phyloP scores from a whole-genome alignment of 2,888 invertebrate genomes.

The Drosophila seclusa region DNA sequence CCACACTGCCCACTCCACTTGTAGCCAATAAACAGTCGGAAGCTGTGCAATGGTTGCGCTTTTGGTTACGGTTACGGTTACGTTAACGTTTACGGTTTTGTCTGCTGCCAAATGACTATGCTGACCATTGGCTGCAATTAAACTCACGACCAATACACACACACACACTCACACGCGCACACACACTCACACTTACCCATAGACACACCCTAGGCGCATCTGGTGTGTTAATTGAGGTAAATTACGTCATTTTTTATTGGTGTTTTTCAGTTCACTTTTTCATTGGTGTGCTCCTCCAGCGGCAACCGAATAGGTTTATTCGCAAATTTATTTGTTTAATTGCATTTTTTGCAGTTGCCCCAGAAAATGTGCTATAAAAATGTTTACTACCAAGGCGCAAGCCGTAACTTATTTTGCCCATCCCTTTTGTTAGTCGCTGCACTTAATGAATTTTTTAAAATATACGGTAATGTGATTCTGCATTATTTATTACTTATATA shows the following conservation, averaged over 20 bases:
- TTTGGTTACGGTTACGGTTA: constrained; percentile 45
- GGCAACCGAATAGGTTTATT: constrained; percentile 64
- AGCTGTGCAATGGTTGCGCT: constrained; percentile 39
- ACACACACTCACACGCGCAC: constrained; percentile 11
- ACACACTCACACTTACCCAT: constrained; percentile 6
- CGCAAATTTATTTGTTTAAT: constrained; percentile 79
- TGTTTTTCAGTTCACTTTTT: constrained; percentile 4
- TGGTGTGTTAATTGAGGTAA: constrained; percentile 81
- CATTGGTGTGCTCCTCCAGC: not conserved
- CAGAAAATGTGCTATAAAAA: constrained; percentile 60
- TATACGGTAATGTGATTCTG: constrained; percentile 33
- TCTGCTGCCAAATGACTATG: constrained; percentile 59
- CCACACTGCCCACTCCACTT: not conserved
- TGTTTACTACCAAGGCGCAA: constrained; percentile 60
- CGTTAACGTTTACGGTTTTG: constrained; percentile 60
- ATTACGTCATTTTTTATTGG: constrained; percentile 70
- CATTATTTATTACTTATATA: constrained; percentile 27
- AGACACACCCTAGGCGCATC: constrained; percentile 27
- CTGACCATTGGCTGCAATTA: constrained; percentile 78
- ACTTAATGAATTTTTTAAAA: constrained; percentile 61
- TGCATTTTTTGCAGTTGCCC: constrained; percentile 58
- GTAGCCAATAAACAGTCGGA: constrained; percentile 26
- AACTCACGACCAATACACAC: constrained; percentile 49
- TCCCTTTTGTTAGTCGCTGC: constrained; percentile 10
- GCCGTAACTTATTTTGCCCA: constrained; percentile 64